Base-by-base conservation (phyloP, 2,797 vertebrate genomes). In the Hippopotamyrus pictus region DNA sequence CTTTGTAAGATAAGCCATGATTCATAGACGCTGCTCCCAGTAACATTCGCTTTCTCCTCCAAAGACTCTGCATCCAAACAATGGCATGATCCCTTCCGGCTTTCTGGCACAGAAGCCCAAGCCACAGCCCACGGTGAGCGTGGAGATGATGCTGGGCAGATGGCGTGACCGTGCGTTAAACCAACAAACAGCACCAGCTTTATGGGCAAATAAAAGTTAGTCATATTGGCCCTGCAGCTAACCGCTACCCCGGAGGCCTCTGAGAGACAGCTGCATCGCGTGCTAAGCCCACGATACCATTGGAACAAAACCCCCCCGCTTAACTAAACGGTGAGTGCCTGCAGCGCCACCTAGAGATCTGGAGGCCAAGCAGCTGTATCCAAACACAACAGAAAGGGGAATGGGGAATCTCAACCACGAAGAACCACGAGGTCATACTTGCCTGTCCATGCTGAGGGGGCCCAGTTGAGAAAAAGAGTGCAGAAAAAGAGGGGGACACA, bases 401-500 rank as follows among this genome's bases (percentile, higher is more conserved):
- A 41, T 19, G 29, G 17, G 69, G 14, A 41, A 12, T 4, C 0
- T 25, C 29, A 14, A 33, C 9, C 22, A 33, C 3, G 3, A 11
- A 50, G 7, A 8, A 12, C n/a, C 5, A 50, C 12, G 46, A 29
- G 22, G 95, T 94, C 96, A 97, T 99, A 98, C 97, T 99, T 99
- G 97, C 98, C 97, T 93, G 96, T 90, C 94, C 94, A 93, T 69
- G 91, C 91, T 97, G 92, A 76, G 92, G 92, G 93, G 96, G 94
- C 97, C 97, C 97, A 95, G 95, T 96, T 97, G 95, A 88, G 54
- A 91, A 22, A 83, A 83, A 88, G 86, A 86, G 44, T 54, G 29
- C 37, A 48, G 88, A 29, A 57, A 90, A n/a, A 88, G 5, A 25
- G n/a, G 37, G 53, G 89, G 87, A 57, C 88, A 90, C 17, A 86